These are phyloP conservation scores for Radopholus similis DNA, from an alignment of 1,140 invertebrate species.

Conservation along the genomic window DNA sequence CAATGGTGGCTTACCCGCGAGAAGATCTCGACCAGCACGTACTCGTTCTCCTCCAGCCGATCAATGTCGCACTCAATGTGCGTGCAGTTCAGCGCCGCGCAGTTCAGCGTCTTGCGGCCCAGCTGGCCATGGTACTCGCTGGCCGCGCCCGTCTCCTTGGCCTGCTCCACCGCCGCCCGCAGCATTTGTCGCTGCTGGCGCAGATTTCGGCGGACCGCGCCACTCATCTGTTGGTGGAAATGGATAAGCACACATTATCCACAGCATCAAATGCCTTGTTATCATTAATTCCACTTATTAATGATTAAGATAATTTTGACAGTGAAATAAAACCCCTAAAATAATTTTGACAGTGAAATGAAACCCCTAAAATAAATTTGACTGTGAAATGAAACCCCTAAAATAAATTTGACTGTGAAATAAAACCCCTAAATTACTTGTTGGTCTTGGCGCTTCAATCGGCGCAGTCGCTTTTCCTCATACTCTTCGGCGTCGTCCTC, in stretches of 20 bases:
- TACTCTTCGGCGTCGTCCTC: slow-evolving; percentile 26
- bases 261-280: too few species aligned
- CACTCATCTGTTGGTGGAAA: not conserved
- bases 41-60: slow-evolving; percentile 53
- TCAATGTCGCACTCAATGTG: slow-evolving; percentile 57
- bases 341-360: too few species aligned
- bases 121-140: slow-evolving; percentile 51
- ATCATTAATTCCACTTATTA: too few species aligned
- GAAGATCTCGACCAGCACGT: slow-evolving; percentile 55
- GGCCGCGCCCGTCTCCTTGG: slow-evolving; percentile 46
- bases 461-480: slow-evolving; percentile 10
- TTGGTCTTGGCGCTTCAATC: too few species aligned
- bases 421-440: too few species aligned
- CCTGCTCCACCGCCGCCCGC: slow-evolving; percentile 45
- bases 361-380: too few species aligned
- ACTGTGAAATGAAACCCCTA: too few species aligned
- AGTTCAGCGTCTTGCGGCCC: slow-evolving; percentile 48
- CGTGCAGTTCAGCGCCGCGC: slow-evolving; percentile 51
- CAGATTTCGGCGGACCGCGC: slow-evolving; percentile 28
- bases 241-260: too few species aligned
- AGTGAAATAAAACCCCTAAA: too few species aligned
- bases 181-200: slow-evolving; percentile 41
- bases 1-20: too few species aligned
- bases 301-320: too few species aligned
- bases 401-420: too few species aligned